A percentile compares a stretch with the other conserved stretches of the same genome.
phyloP scores from a whole-genome alignment of 2,888 invertebrate species.

The Metopia argyrocephala region DNA sequence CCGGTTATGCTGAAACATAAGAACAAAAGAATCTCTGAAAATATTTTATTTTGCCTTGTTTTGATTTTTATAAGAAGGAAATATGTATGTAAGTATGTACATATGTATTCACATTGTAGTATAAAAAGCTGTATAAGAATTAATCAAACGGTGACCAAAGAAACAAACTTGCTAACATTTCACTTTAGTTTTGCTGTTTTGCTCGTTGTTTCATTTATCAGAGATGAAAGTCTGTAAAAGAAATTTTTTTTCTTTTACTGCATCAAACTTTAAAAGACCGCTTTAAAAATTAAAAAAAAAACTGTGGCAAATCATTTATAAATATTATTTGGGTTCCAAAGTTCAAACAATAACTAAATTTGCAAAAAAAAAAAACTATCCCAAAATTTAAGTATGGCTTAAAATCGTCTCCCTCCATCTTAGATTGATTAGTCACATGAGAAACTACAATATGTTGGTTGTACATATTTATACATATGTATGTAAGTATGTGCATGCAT shows the following conservation, averaged over 20 bases:
- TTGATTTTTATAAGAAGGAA: conserved; percentile 40
- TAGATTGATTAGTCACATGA: conserved; percentile 73
- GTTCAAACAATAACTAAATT: conserved; percentile 49
- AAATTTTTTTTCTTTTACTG: conserved; percentile 10
- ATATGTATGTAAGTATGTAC: conserved; percentile 15
- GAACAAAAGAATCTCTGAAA: conserved; percentile 50
- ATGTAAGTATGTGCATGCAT: not conserved
- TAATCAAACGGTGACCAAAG: conserved; percentile 24
- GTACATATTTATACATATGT: no score
- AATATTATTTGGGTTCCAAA: conserved; percentile 52
- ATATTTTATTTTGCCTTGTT: conserved; percentile 10
- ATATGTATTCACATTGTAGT: not conserved
- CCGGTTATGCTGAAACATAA: conserved; percentile 74
- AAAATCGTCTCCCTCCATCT: conserved; percentile 66
- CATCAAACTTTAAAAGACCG: conserved; percentile 39
- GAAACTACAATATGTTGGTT: no score
- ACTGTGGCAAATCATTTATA: conserved; percentile 57
- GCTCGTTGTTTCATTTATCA: conserved; percentile 68
- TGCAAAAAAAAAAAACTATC: conserved; percentile 15
- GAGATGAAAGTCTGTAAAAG: conserved; percentile 72
- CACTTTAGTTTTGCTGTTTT: conserved; percentile 16
- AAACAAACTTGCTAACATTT: conserved; percentile 3
- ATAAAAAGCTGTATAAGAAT: not conserved
- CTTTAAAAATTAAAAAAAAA: conserved; percentile 22
- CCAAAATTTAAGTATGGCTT: conserved; percentile 63